Conservation (phyloP, 2,797 vertebrate genomes). For the Molothrus aeneus region DNA sequence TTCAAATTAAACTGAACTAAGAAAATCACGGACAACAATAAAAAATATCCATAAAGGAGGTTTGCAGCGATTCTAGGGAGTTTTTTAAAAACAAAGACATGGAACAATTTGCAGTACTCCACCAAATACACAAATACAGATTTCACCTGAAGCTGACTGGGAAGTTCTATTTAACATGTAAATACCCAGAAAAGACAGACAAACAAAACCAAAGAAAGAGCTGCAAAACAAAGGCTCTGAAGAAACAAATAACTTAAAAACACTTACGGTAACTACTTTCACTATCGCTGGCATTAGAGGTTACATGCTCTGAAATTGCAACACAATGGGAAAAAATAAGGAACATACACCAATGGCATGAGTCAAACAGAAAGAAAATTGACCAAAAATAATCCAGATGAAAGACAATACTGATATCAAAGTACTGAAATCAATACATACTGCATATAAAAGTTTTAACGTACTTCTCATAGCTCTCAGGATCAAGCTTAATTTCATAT, state of each 20-base stretch:
- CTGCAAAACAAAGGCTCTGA: conserved; percentile 18
- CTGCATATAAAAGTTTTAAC: conserved; percentile 60
- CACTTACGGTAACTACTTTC: conserved; percentile 86
- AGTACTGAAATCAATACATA: conserved; percentile 60
- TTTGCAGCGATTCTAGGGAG: not conserved
- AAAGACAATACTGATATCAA: conserved; percentile 59
- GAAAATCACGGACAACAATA: not conserved
- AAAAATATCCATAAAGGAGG: not conserved
- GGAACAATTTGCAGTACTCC: not conserved
- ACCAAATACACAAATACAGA: not conserved
- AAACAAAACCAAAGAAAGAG: not conserved
- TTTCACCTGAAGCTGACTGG: not conserved
- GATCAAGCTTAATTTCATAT: conserved; percentile 57
- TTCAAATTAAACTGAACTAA: not conserved
- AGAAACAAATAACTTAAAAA: conserved; percentile 73
- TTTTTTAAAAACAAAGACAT: not conserved
- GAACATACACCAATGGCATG: conserved; percentile 64
- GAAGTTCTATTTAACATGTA: conserved; percentile 27
- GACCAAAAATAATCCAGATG: conserved; percentile 67
- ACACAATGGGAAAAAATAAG: conserved; percentile 81
- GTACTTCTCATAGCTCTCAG: conserved; percentile 60
- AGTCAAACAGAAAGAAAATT: conserved; percentile 53
- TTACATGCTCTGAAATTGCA: conserved; percentile 95
- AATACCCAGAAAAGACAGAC: conserved; percentile 36
- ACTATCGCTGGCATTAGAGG: conserved; percentile 86